phyloP scores from a whole-genome alignment of 2,113 vertebrate species.

The Sus scrofa region DNA sequence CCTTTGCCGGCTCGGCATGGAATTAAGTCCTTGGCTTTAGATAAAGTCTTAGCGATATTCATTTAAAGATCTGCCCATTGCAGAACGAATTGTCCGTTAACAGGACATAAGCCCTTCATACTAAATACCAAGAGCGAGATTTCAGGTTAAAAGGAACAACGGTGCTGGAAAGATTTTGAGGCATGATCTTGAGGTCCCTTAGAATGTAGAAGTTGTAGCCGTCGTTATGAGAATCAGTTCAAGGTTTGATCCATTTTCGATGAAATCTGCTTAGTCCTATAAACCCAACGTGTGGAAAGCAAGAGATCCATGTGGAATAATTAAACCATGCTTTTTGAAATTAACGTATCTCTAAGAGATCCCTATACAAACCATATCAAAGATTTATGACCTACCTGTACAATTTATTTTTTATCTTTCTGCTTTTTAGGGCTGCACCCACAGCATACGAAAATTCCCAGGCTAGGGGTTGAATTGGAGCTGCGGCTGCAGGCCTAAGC shows the following conservation, averaged over 20 bases:
- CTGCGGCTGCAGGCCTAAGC: no score
- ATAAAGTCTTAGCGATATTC: neutral
- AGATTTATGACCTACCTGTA: neutral
- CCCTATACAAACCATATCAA: neutral
- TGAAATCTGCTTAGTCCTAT: neutral
- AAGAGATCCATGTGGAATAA: neutral
- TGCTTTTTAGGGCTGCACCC: no score
- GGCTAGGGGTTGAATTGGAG: no score
- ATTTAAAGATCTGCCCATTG: neutral
- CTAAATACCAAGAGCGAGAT: neutral
- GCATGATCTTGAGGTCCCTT: rapidly evolving
- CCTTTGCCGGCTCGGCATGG: no score
- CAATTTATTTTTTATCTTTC: neutral
- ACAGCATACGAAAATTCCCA: no score
- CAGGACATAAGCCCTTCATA: neutral
- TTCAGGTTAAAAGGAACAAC: neutral
- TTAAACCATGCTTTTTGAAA: no score
- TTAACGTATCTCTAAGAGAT: neutral
- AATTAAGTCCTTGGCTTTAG: neutral
- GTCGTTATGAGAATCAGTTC: neutral
- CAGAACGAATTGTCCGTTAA: neutral
- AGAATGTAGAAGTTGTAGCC: neutral
- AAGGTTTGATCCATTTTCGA: neutral
- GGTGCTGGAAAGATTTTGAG: neutral
- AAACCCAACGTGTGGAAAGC: neutral